Base-by-base conservation (phyloP, 2,113 vertebrate genomes). In the Pteruthius melanotis region DNA sequence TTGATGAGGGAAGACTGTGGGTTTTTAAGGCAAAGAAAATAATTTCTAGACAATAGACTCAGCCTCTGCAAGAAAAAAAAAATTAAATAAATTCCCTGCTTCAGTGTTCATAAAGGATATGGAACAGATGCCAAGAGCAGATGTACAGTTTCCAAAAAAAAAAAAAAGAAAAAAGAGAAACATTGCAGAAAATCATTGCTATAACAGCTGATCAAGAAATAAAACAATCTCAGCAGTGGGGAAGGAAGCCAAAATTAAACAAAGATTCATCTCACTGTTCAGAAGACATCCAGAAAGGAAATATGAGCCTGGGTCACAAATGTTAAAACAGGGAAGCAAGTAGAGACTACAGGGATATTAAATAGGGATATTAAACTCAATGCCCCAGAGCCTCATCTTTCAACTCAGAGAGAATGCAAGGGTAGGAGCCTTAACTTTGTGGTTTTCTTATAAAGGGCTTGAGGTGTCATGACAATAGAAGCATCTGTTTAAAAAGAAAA, bases 121-220 rank as follows among this genome's bases (percentile, higher is more conserved):
- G 50, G 89, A 93, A 90, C 89, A 96, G 93, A 95, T 92, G 94
- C 88, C 87, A 93, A 90, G 74, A 96, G 84, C 95, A 91, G 92
- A 94, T 95, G 87, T 79, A 97, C 57, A 44, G 71, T 68, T 97
- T 97, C 90, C 83, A 21, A 87, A 45, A 75, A 39, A 45, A 23
- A 31, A 24, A 94, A 13, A 79, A 79, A 87, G 33, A 17, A 57
- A 54, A 92, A 71, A 81, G 42, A 77, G 42, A 95, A 87, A 70
- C 77, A 49, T 40, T 87, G 50, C 83, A 83, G 91, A 95, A 97
- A 95, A 96, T 92, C 79, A 65, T 87, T 75, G 79, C 94, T 91
- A 6, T 44, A 96, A 94, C 83, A 97, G 90, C 95, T 93, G 90
- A 97, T 93, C 42, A 45, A 92, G 78, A 87, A 96, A 93, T 93